Evolutionary conservation across 2,797 vertebrate genomes (phyloP).

Genomic region (Ceryle rudis): DNA sequence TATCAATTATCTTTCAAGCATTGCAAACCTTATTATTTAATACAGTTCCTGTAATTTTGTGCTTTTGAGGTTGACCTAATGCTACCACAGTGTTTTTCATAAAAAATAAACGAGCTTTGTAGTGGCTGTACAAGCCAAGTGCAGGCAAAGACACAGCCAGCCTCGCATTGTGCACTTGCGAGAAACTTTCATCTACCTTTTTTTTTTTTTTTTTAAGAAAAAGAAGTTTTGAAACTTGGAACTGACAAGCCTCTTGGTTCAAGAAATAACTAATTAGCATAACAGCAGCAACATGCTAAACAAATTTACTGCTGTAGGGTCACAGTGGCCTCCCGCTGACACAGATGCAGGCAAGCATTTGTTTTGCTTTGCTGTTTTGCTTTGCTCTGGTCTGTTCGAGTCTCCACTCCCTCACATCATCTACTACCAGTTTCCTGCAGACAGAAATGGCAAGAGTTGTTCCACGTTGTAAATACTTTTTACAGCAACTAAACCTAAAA

Average conservation of each 20-base stretch:
- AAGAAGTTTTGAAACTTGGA: neutral
- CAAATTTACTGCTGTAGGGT: slow-evolving; percentile 44
- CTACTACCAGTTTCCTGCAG: slow-evolving; percentile 7
- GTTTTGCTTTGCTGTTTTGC: slow-evolving; percentile 28
- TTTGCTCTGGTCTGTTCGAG: neutral
- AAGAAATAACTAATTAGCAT: slow-evolving; percentile 51
- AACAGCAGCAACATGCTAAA: slow-evolving; percentile 45
- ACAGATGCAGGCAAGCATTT: slow-evolving; percentile 30
- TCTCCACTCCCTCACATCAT: neutral
- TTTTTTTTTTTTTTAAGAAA: neutral
- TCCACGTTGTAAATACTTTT: neutral
- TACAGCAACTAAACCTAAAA: neutral
- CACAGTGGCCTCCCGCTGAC: slow-evolving; percentile 36
- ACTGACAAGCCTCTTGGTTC: slow-evolving; percentile 35
- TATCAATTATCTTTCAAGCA: neutral
- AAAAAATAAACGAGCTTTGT: neutral
- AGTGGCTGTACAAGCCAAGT: neutral
- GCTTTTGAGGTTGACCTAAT: neutral
- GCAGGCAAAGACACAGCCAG: neutral
- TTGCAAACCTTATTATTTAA: neutral
- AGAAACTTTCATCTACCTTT: neutral
- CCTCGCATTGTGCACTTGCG: neutral
- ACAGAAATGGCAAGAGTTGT: neutral
- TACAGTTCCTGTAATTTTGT: neutral
- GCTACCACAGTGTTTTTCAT: neutral